Evolutionary conservation across 2,888 invertebrate genomes (phyloP), one percentile per base, ranked within the genome.

Genomic region (Pimpla rufipes): DNA sequence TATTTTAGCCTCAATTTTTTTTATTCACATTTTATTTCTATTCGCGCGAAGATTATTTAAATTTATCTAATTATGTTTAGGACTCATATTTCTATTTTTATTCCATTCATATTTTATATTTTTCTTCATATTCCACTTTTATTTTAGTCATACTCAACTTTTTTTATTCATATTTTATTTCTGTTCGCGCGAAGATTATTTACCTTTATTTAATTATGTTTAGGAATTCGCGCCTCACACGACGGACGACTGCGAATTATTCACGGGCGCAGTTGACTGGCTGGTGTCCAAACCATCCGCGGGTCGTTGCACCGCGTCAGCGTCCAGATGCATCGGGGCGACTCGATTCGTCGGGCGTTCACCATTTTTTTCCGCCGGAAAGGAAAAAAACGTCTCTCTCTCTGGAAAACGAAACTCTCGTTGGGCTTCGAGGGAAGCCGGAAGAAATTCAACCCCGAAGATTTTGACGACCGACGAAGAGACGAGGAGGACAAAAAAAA

Each of bases 231-330:
- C 47, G 47, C n/a, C 2, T n/a, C n/a, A n/a, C n/a, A 11, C 47
- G 6, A n/a, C 13, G 47, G n/a, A n/a, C n/a, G n/a, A 47, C n/a
- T n/a, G 47, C 13, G 47, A 47, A 47, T 47, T 13, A 47, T 47
- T 47, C n/a, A n/a, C n/a, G n/a, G 47, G 13, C 47, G 47, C n/a
- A n/a, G 47, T 47, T n/a, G 47, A 47, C 47, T 47, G 47, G 47
- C 47, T n/a, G 47, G n/a, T 47, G 47, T 47, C 47, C 47, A 47
- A 47, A 47, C 47, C n/a, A 47, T 47, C 5, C n/a, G n/a, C 47
- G n/a, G 47, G 47, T 47, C 47, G 47, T 47, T n/a, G 47, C 13
- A 13, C n/a, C n/a, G n/a, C n/a, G 47, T 47, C n/a, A n/a, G n/a
- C n/a, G 47, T 47, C 6, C n/a, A n/a, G 47, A n/a, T 47, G n/a